A percentile compares a stretch with the other conserved stretches of the same genome.
These are phyloP conservation scores for Sinonovacula constricta DNA, from an alignment of 1,140 invertebrate species.

Conservation along the genomic window DNA sequence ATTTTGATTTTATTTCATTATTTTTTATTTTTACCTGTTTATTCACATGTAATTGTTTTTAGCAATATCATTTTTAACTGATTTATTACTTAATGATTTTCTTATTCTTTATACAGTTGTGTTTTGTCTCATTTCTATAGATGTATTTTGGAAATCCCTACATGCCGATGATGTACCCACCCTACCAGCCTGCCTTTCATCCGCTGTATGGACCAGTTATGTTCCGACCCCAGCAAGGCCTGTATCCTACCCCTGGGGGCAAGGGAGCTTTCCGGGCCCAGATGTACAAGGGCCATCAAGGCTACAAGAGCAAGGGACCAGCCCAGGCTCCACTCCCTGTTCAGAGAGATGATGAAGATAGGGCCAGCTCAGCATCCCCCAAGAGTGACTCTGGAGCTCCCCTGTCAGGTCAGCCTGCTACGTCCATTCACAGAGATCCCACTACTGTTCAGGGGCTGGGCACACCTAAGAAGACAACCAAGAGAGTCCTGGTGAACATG, in stretches of 20 bases:
- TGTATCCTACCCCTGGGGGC: constrained; percentile 25
- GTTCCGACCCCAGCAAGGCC: constrained; percentile 13
- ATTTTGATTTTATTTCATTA: too few relatives aligned
- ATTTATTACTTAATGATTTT: not conserved
- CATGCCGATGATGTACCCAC: constrained; percentile 47
- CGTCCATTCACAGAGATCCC: not conserved
- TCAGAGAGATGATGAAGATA: constrained; percentile 47
- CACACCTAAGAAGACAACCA: not conserved
- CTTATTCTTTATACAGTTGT: not conserved
- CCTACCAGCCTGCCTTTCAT: constrained; percentile 9
- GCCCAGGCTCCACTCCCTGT: constrained; percentile 27
- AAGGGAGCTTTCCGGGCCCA: constrained; percentile 3
- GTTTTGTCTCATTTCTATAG: not conserved
- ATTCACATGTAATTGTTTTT: too few relatives aligned
- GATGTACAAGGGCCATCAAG: not conserved
- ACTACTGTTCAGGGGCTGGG: not conserved
- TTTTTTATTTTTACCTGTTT: too few relatives aligned
- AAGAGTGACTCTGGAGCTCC: constrained; percentile 26
- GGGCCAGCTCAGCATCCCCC: constrained; percentile 4
- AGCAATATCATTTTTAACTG: too few relatives aligned
- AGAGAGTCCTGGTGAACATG: constrained; percentile 21
- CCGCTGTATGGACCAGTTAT: constrained; percentile 36
- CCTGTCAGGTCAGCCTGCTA: constrained; percentile 10
- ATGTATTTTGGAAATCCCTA: constrained; percentile 16
- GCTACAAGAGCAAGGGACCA: constrained; percentile 5